Evolutionary conservation across 2,888 invertebrate species (phyloP).

Genomic region (Xanthostigma xanthostigma): DNA sequence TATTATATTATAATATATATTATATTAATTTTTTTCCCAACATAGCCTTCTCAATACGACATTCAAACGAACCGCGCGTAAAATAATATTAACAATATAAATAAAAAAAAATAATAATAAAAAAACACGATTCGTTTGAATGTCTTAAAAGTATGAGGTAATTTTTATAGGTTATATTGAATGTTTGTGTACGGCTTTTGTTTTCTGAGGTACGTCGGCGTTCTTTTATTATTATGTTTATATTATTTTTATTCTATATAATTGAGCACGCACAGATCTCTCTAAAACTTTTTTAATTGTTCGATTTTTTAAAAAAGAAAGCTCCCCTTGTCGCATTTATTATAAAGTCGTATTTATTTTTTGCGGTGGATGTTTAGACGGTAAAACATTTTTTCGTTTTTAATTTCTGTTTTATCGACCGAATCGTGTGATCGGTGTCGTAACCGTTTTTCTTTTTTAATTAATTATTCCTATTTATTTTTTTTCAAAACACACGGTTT

Average conservation of each 20-base stretch:
- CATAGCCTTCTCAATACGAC: slow-evolving; percentile 9
- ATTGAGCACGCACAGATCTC: background rate
- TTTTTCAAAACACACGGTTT: too few relatives aligned
- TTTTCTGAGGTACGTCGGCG: background rate
- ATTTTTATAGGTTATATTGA: background rate
- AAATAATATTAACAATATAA: too few relatives aligned
- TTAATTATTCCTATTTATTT: too few relatives aligned
- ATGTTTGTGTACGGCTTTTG: background rate
- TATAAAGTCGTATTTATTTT: slow-evolving; percentile 9
- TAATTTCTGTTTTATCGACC: too few relatives aligned
- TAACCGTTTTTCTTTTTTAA: too few relatives aligned
- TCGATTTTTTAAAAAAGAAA: too few relatives aligned
- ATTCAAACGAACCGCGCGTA: too few relatives aligned
- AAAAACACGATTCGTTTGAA: too few relatives aligned
- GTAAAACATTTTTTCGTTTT: too few relatives aligned
- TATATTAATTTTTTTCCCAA: slow-evolving; percentile 13
- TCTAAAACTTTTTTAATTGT: background rate
- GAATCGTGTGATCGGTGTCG: too few relatives aligned
- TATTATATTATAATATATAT: slow-evolving; percentile 9
- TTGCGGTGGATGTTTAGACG: slow-evolving; percentile 15
- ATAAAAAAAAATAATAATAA: too few relatives aligned
- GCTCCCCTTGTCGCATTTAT: background rate
- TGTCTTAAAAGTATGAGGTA: background rate
- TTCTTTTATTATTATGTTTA: background rate
- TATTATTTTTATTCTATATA: background rate